Evolutionary conservation across 2,113 vertebrate species (phyloP).

Genomic region (Uria lomvia): DNA sequence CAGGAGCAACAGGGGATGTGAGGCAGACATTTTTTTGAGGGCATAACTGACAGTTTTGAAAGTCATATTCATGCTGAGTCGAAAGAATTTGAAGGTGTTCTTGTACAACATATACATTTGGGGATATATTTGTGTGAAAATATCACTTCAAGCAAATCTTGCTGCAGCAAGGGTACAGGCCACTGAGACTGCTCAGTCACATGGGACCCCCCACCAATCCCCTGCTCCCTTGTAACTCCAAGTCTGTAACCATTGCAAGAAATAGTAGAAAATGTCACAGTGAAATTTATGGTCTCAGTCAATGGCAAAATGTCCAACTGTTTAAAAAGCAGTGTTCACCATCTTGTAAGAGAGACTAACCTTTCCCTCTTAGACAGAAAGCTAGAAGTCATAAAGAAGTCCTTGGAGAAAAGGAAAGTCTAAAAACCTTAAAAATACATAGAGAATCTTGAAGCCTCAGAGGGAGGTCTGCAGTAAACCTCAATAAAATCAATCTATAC

Average conservation of each 20-base stretch:
- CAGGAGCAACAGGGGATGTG: background rate
- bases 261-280: background rate
- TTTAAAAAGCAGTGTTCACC: background rate
- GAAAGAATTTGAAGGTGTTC: background rate
- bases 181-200: background rate
- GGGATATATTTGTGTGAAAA: background rate
- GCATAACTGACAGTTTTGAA: background rate
- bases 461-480: background rate
- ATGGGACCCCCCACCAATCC: background rate
- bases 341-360: background rate
- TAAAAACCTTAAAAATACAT: background rate
- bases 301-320: background rate
- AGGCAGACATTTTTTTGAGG: background rate
- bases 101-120: background rate
- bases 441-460: background rate
- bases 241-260: background rate
- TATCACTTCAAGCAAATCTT: background rate
- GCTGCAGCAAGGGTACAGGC: background rate
- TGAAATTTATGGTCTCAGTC: background rate
- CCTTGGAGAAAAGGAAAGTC: background rate
- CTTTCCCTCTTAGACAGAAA: background rate
- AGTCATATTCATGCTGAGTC: background rate
- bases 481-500: background rate
- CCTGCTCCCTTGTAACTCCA: background rate
- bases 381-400: background rate